Evolutionary conservation across 2,113 vertebrate species (phyloP).

Genomic region (Serilophus lunatus): DNA sequence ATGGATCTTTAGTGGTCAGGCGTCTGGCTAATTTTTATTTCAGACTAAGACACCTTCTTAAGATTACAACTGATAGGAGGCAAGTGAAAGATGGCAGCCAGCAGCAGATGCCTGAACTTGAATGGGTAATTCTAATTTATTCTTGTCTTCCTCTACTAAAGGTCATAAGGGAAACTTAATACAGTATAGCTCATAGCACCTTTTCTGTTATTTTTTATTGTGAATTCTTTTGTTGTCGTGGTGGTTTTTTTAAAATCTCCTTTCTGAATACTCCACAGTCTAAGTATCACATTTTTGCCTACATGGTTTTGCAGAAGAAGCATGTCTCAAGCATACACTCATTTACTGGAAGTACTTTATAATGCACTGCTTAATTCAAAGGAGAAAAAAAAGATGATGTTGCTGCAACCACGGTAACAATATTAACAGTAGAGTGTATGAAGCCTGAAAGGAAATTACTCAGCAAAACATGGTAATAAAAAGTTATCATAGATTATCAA

Average conservation of each 20-base stretch:
- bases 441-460: slow-evolving; percentile 41
- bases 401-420: background rate
- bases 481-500: slow-evolving; percentile 6
- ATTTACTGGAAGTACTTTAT: slow-evolving; percentile 18
- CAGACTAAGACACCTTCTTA: slow-evolving; percentile 19
- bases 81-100: slow-evolving; percentile 26
- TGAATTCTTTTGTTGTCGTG: background rate
- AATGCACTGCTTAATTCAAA: slow-evolving; percentile 28
- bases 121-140: slow-evolving; percentile 34
- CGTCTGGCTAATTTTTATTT: slow-evolving; percentile 19
- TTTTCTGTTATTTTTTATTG: background rate
- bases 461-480: slow-evolving; percentile 23
- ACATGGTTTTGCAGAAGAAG: background rate
- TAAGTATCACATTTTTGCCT: slow-evolving; percentile 3
- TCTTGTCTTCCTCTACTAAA: background rate
- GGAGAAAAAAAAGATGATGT: background rate
- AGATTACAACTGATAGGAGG: background rate
- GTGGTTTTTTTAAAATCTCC: background rate
- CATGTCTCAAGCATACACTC: background rate
- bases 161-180: background rate
- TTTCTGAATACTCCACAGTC: background rate
- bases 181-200: background rate
- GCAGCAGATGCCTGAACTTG: slow-evolving; percentile 25
- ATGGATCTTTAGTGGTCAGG: background rate
- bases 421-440: background rate